Percentiles rank a stretch among this genome's conserved stretches.
Conservation (phyloP, 37 sponge, comb jelly and placozoan genomes). For the Axinella damicornis region DNA sequence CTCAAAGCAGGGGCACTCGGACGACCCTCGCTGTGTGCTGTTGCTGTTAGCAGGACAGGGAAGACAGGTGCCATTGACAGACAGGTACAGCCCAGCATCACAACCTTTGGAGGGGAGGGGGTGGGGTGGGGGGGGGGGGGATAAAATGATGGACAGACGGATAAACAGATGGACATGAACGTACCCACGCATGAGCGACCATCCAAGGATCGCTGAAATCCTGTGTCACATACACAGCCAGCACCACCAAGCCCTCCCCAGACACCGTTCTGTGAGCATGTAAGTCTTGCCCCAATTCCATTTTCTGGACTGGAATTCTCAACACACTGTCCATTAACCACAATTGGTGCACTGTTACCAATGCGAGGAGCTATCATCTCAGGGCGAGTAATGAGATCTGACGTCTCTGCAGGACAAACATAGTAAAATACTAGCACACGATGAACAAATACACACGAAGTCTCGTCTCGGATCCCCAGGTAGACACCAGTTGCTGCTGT, state of each 20-base stretch:
- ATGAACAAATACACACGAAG: conserved; percentile 36
- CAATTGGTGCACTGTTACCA: background rate
- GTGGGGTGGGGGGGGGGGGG: too few species aligned
- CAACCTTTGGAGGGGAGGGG: too few species aligned
- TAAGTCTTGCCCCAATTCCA: background rate
- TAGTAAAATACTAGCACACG: conserved; percentile 57
- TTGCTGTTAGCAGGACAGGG: conserved; percentile 37
- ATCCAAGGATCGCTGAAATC: background rate
- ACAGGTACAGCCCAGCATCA: too few species aligned
- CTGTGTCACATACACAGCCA: conserved; percentile 13
- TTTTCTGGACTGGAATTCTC: conserved; percentile 4
- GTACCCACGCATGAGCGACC: background rate
- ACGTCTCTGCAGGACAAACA: conserved; percentile 40
- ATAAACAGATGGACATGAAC: too few species aligned
- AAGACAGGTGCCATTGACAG: background rate
- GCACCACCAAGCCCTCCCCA: conserved; percentile 32
- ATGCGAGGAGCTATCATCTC: conserved; percentile 38
- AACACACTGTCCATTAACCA: conserved; percentile 30
- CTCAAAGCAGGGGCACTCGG: conserved; percentile 37
- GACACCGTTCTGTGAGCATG: conserved; percentile 9
- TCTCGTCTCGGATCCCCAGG: conserved; percentile 27
- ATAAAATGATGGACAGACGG: too few species aligned
- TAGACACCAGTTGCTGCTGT: conserved; percentile 37
- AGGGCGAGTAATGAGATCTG: conserved; percentile 26
- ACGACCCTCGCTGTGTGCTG: background rate